Conservation (phyloP, 2,113 vertebrate genomes). For the Protobothrops flavoviridis region DNA sequence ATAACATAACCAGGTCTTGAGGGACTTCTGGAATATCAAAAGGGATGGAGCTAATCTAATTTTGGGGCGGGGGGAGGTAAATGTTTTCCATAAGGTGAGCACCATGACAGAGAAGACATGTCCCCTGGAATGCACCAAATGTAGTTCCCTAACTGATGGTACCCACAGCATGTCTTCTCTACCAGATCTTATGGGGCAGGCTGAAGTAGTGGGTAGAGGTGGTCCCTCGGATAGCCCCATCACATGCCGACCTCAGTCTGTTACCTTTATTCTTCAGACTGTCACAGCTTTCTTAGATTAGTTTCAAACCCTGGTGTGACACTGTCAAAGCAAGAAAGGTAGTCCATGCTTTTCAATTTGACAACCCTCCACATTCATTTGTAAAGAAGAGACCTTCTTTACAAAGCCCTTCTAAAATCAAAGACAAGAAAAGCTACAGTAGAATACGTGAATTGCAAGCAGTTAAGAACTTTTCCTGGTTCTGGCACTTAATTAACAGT, state of each 20-base stretch:
- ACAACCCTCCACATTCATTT: background rate
- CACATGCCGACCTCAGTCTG: background rate
- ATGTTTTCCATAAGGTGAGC: background rate
- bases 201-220: background rate
- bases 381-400: background rate
- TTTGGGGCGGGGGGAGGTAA: background rate
- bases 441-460: background rate
- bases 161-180: background rate
- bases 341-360: background rate
- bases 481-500: background rate
- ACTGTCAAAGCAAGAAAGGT: background rate
- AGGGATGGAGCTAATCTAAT: background rate
- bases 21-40: background rate
- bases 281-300: background rate
- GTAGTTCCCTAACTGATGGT: background rate
- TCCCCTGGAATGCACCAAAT: background rate
- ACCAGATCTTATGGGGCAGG: background rate
- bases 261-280: background rate
- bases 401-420: background rate
- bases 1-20: background rate
- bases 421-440: background rate
- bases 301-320: background rate
- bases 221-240: background rate
- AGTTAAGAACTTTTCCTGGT: background rate
- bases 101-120: background rate